Base-by-base conservation (phyloP, 2,888 invertebrate genomes). In the Chorisops tibialis region DNA sequence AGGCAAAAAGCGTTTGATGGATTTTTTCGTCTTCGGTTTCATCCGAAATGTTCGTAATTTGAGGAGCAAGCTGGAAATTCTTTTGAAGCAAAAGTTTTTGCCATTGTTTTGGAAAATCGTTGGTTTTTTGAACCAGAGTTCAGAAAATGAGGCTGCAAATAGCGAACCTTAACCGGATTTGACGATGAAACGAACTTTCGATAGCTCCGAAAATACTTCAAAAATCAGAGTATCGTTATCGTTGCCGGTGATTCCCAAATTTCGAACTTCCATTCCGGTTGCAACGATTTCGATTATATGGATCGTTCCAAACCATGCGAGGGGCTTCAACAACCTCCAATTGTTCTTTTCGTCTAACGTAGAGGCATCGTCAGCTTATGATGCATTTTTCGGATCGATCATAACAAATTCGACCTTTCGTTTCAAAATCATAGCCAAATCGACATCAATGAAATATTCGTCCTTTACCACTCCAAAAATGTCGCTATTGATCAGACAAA, bases 31-130 rank as follows among this genome's bases (percentile, higher is more conserved):
- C 88, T 47, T 86, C 85, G 0, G 87, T 83, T 74, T 92, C 91
- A 67, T 91, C 88, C 14, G 92, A 89, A 68, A 93, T 83, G 75
- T 87, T 87, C 60, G 93, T 93, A 67, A 97, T 79, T 75, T 91
- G 89, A 19, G 96, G 83, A 2, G 98, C 98, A 61, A 98, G 81
- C 75, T 96, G 92, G 79, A 96, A 99, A 73, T 96, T 92, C 74
- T 95, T 94, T 69, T 91, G 89, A 68, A 90, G 87, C 11, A 97
- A 79, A 51, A 99, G 81, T 68, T 87, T 87, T 70, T 89, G 84
- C 35, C 94, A 86, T 79, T 99, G 98, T 62, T 86, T 86, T 2
- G 87, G 84, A 66, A 93, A 83, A 67, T 94, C 91, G 5, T 86
- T 0, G 89, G 83, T 67, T 86, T 87, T 59, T 99, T 82, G 69